These are phyloP conservation scores for Mellivora capensis DNA, from an alignment of 2,113 vertebrate genomes.

Conservation along the genomic window DNA sequence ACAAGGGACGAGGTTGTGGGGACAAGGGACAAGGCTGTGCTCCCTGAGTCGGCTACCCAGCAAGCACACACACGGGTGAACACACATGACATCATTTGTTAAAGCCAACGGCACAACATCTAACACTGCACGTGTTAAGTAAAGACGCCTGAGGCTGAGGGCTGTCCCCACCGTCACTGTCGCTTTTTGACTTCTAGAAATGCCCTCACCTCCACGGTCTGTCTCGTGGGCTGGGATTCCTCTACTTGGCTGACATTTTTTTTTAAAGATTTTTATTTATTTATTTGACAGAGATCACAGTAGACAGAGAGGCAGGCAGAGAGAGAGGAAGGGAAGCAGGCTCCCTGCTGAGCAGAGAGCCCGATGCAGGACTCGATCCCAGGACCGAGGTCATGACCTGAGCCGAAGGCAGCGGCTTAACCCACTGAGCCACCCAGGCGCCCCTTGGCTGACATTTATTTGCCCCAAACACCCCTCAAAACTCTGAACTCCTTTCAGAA, in stretches of 20 bases:
- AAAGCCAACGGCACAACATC: background rate
- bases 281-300: no score
- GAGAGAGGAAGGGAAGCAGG: no score
- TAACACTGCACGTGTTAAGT: no score
- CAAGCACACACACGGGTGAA: rapidly evolving
- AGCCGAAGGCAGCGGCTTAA: no score
- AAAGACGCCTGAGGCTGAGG: background rate
- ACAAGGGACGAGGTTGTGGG: background rate
- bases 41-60: background rate
- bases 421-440: no score
- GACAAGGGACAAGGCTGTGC: background rate
- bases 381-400: no score
- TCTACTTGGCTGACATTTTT: background rate
- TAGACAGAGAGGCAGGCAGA: no score
- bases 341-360: no score
- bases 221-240: background rate
- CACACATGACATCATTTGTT: no score
- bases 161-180: rapidly evolving
- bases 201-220: no score
- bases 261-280: no score
- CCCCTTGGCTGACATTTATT: rapidly evolving
- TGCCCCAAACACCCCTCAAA: background rate
- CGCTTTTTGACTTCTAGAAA: background rate
- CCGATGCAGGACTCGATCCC: no score
- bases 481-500: background rate